Conservation (phyloP, 2,113 vertebrate species). For the Tyrannus savana region DNA sequence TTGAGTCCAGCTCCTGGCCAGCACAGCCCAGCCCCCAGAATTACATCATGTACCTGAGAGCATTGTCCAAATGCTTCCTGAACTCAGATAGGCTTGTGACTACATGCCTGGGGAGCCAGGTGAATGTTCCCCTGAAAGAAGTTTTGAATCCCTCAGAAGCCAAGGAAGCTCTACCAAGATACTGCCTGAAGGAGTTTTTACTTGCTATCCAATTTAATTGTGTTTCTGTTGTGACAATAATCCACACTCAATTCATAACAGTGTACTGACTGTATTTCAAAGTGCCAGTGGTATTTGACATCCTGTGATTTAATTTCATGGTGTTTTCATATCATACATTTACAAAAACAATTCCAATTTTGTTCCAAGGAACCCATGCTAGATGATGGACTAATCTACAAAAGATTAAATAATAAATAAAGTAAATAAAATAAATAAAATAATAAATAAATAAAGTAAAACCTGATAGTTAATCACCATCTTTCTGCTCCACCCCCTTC, state of each 20-base stretch:
- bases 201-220: not conserved
- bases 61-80: not conserved
- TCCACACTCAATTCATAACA: not conserved
- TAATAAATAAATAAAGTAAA: not conserved
- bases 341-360: not conserved
- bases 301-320: not conserved
- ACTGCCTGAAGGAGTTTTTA: not conserved
- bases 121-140: not conserved
- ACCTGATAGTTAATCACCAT: not conserved
- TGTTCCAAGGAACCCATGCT: not conserved
- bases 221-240: not conserved
- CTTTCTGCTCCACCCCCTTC: not conserved
- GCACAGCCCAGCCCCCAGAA: not conserved
- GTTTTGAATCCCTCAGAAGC: not conserved
- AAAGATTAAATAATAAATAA: not conserved
- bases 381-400: not conserved
- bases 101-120: not conserved
- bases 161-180: not conserved
- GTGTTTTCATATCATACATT: not conserved
- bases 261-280: not conserved
- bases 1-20: accelerated
- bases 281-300: not conserved
- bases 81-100: not conserved
- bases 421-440: too few relatives aligned
- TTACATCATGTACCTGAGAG: not conserved